Percentiles rank a stretch among this genome's conserved stretches.
Evolutionary conservation across 2,113 vertebrate species (phyloP).

Genomic region (Macaca fascicularis): DNA sequence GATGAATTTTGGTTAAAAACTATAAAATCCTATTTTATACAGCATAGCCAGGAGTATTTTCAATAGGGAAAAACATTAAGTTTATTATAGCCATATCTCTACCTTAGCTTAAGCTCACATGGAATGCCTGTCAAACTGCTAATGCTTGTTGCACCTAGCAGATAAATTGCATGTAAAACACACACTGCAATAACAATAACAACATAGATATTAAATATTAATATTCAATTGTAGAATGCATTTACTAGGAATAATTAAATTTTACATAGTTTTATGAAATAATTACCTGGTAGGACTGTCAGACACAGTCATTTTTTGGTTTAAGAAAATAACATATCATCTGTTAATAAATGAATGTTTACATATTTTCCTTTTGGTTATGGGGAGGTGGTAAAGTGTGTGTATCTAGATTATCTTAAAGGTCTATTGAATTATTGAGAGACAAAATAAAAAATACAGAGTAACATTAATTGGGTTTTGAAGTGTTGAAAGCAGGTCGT

Average conservation of each 20-base stretch:
- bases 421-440: background rate
- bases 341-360: background rate
- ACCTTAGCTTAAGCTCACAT: background rate
- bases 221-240: background rate
- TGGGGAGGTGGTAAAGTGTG: accelerated
- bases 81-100: background rate
- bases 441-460: background rate
- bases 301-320: background rate
- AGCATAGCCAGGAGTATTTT: background rate
- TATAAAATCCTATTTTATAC: background rate
- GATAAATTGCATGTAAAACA: background rate
- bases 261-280: background rate
- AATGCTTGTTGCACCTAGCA: background rate
- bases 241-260: background rate
- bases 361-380: background rate
- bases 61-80: background rate
- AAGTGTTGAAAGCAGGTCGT: background rate
- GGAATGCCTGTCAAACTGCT: background rate
- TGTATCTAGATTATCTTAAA: background rate
- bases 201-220: background rate
- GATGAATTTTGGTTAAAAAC: background rate
- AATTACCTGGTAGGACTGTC: background rate
- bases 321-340: background rate
- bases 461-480: background rate
- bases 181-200: background rate